Percentiles rank a stretch among this genome's conserved stretches.
Evolutionary conservation across 2,888 invertebrate genomes (phyloP).

Genomic region (Priocnemis perturbator): DNA sequence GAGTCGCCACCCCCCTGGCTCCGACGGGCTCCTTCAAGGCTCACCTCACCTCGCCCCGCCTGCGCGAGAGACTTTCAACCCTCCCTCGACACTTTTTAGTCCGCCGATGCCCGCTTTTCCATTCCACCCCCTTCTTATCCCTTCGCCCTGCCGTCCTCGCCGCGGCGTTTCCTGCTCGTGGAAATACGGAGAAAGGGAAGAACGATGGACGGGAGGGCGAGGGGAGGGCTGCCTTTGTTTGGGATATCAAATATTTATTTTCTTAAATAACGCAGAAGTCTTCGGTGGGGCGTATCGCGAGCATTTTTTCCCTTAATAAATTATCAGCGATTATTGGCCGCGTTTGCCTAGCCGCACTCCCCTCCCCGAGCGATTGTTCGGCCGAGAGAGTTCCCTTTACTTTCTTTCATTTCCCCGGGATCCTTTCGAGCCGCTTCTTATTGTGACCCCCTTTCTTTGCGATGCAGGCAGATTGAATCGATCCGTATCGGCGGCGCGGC

Average conservation of each 20-base stretch:
- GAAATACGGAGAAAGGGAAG: background rate
- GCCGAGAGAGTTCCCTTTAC: background rate
- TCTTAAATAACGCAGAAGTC: slow-evolving; percentile 59
- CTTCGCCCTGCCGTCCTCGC: background rate
- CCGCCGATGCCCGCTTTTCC: slow-evolving; percentile 33
- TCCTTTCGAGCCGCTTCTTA: slow-evolving; percentile 4
- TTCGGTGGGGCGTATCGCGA: slow-evolving; percentile 42
- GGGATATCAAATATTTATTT: slow-evolving; percentile 67
- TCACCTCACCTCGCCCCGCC: slow-evolving; percentile 37
- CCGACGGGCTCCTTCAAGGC: slow-evolving; percentile 36
- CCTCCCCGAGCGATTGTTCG: background rate
- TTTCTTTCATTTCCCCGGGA: slow-evolving; percentile 19
- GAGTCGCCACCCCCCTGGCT: slow-evolving; percentile 61
- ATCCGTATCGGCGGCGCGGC: background rate
- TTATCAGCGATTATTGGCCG: slow-evolving; percentile 64
- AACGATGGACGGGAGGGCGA: background rate
- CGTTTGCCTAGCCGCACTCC: slow-evolving; percentile 48
- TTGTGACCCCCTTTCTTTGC: slow-evolving; percentile 24
- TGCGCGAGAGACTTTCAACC: slow-evolving; percentile 47
- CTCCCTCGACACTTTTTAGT: slow-evolving; percentile 59
- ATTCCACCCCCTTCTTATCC: background rate
- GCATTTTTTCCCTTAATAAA: slow-evolving; percentile 61
- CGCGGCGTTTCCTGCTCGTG: background rate
- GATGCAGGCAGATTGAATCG: slow-evolving; percentile 25
- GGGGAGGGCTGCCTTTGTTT: slow-evolving; percentile 56